Base-by-base conservation (phyloP, 2,888 invertebrate genomes). In the Phymatocera aterrima region DNA sequence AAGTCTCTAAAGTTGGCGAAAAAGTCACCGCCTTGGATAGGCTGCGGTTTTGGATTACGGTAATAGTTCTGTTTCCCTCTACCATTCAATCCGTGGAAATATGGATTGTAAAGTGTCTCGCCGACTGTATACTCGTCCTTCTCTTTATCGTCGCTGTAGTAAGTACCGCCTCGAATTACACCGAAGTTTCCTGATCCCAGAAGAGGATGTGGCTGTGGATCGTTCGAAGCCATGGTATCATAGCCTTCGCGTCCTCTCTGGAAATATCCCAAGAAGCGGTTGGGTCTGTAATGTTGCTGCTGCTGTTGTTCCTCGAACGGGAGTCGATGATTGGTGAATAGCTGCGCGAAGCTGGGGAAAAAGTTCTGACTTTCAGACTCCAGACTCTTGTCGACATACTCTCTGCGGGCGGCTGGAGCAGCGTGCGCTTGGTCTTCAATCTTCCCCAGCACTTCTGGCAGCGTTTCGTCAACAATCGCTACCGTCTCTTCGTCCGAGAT, bases 1-100 rank as follows among this genome's bases (percentile, higher is more conserved):
- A 97, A 97, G 88, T 97, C 97, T 85, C 96, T 93, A 91, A 97
- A 97, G 88, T 97, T 96, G 3, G 96, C 96, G 87, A 97, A 97
- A 87, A 97, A 97, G 85, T 97, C 96, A 79, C 95, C 91, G 2
- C 89, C 89, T 0, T 89, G 94, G 34, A 95, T 94, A 83, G 95
- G 94, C 74, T 95, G 95, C 3, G 95, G 95, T 86, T 94, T 93
- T 0, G 96, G 95, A 85, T 96, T 96, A 0, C 93, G 93, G 37
- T 92, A 91, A 82, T 93, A 93, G 0, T 94, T 93, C 0, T 96
- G 94, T 65, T 96, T 93, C 18, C 95, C 95, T 78, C 96, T 95
- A 0, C 95, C 94, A 85, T 95, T 95, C 80, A 94, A 94, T 83
- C 93, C 94, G 79, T 92, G 92, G 64, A 93, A 93, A 83, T 92